These are phyloP conservation scores for Mola mola DNA, from an alignment of 2,113 vertebrate genomes.

Conservation along the genomic window DNA sequence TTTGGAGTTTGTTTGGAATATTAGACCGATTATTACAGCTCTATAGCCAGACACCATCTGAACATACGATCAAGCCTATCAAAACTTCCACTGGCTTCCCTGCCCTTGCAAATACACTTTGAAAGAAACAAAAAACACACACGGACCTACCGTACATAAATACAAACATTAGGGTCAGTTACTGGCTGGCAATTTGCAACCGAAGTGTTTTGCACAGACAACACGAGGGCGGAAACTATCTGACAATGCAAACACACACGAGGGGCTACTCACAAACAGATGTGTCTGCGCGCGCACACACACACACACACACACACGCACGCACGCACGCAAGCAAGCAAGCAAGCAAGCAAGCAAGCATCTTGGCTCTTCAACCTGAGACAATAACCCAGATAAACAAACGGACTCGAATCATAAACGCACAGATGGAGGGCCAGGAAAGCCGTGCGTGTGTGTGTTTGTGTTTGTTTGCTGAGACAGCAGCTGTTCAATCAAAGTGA, in stretches of 20 bases:
- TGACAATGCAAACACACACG: slow-evolving; percentile 60
- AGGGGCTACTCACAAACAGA: slow-evolving; percentile 44
- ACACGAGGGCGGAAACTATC: slow-evolving; percentile 42
- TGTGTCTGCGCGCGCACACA: slow-evolving; percentile 42
- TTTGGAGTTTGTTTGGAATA: no score
- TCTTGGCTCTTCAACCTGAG: slow-evolving; percentile 28
- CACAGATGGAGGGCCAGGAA: slow-evolving; percentile 53
- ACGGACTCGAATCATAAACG: slow-evolving; percentile 61
- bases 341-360: slow-evolving; percentile 38
- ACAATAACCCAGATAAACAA: slow-evolving; percentile 51
- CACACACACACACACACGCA: slow-evolving; percentile 16
- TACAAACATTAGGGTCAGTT: slow-evolving; percentile 3
- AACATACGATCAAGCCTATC: no score
- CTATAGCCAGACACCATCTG: not conserved
- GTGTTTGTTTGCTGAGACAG: slow-evolving; percentile 41
- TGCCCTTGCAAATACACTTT: not conserved
- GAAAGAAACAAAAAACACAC: not conserved
- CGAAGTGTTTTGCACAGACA: slow-evolving; percentile 25
- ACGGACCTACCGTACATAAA: not conserved
- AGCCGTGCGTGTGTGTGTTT: slow-evolving; percentile 24
- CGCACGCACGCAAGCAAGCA: slow-evolving; percentile 8
- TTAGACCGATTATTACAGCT: not conserved
- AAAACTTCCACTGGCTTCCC: not conserved
- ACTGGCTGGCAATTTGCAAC: not conserved
- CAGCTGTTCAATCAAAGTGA: slow-evolving; percentile 78